Evolutionary conservation across 2,888 invertebrate species (phyloP).

Genomic region (Mimas tiliae): DNA sequence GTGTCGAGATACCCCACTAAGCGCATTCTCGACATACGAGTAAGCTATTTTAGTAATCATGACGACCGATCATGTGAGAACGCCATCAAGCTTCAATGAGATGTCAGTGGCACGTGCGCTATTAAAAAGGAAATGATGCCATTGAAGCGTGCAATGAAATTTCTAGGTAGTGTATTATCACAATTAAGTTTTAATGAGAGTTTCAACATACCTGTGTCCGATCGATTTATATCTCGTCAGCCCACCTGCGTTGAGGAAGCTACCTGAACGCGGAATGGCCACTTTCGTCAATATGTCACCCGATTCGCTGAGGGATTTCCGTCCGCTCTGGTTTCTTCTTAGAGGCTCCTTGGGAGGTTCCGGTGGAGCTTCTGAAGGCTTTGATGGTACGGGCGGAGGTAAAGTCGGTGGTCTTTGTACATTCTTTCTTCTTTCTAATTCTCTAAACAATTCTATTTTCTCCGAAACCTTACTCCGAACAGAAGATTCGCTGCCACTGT

Average conservation of each 20-base stretch:
- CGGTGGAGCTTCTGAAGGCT: slow-evolving; percentile 57
- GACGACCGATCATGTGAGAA: slow-evolving; percentile 52
- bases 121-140: slow-evolving; percentile 60
- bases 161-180: slow-evolving; percentile 45
- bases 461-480: slow-evolving; percentile 80
- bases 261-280: slow-evolving; percentile 93
- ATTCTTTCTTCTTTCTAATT: slow-evolving; percentile 76
- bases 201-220: slow-evolving; percentile 84
- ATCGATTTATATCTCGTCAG: slow-evolving; percentile 90
- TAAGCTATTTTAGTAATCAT: slow-evolving; percentile 53
- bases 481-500: slow-evolving; percentile 73
- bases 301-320: slow-evolving; percentile 82
- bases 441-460: slow-evolving; percentile 79
- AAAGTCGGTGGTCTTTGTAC: slow-evolving; percentile 77
- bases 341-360: slow-evolving; percentile 69
- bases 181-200: slow-evolving; percentile 45
- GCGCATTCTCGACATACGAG: slow-evolving; percentile 56
- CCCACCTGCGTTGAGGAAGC: slow-evolving; percentile 93
- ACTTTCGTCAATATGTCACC: slow-evolving; percentile 94
- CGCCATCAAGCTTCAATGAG: slow-evolving; percentile 40
- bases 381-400: slow-evolving; percentile 78
- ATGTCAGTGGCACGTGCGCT: slow-evolving; percentile 48
- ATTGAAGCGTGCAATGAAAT: slow-evolving; percentile 53
- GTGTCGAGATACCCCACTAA: slow-evolving; percentile 70
- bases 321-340: slow-evolving; percentile 76